A percentile compares a stretch with the other conserved stretches of the same genome.
Conservation (phyloP, 2,888 invertebrate species). For the Tetheella fluctuosa region DNA sequence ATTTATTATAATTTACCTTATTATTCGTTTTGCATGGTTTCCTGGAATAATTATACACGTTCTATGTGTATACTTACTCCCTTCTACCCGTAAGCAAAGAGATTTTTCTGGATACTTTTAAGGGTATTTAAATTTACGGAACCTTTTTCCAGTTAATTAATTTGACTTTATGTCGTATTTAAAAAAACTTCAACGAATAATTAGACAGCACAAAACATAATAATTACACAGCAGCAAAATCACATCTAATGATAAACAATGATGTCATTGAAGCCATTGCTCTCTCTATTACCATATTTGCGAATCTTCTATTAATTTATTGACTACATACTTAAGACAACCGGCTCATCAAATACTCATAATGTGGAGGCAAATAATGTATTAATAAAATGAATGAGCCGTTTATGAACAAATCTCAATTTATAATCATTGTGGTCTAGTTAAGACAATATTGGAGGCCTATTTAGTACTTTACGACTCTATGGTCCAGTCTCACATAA, state of each 20-base stretch:
- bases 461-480: too few relatives aligned
- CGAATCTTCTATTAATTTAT: conserved; percentile 6
- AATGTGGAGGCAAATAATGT: background rate
- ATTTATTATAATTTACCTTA: too few relatives aligned
- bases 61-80: too few relatives aligned
- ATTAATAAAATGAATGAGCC: background rate
- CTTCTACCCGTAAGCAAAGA: too few relatives aligned
- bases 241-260: background rate
- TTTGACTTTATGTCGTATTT: background rate
- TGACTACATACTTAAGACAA: conserved; percentile 4
- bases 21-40: too few relatives aligned
- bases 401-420: background rate
- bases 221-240: too few relatives aligned
- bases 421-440: background rate
- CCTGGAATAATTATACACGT: too few relatives aligned
- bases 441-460: background rate
- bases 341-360: conserved; percentile 1
- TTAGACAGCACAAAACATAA: too few relatives aligned
- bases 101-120: too few relatives aligned
- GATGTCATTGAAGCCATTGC: conserved; percentile 7
- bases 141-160: background rate
- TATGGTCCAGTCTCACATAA: too few relatives aligned
- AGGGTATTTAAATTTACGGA: too few relatives aligned
- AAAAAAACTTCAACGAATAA: background rate
- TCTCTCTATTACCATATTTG: conserved; percentile 7